Percentiles rank a stretch among this genome's conserved stretches.
phyloP scores from a whole-genome alignment of 2,113 vertebrate species.

The Picathartes gymnocephalus region DNA sequence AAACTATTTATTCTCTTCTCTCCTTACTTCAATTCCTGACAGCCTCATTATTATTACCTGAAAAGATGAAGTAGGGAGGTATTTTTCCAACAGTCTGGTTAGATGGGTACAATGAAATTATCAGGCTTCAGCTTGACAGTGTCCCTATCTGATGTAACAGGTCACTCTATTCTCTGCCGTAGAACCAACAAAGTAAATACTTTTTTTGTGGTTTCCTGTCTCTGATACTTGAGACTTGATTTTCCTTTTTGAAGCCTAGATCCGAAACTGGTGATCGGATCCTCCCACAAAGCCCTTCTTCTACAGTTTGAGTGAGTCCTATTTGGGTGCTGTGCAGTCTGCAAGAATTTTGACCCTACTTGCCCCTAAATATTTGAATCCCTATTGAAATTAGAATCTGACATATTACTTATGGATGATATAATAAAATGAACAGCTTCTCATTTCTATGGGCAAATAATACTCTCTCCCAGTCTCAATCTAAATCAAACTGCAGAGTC shows the following conservation, averaged over 20 bases:
- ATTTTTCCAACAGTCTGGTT: background rate
- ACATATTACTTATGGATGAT: conserved; percentile 7
- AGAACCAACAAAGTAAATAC: background rate
- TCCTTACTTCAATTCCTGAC: background rate
- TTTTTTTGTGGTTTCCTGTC: background rate
- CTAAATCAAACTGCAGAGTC: conserved; percentile 22
- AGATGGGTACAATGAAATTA: background rate
- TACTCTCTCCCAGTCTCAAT: background rate
- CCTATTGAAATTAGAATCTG: background rate
- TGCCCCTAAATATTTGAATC: background rate
- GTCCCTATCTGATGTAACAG: background rate
- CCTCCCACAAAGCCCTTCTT: background rate
- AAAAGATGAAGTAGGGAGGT: background rate
- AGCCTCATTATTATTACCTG: background rate
- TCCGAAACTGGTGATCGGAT: background rate
- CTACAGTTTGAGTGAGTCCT: background rate
- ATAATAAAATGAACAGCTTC: conserved; percentile 2
- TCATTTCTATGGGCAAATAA: conserved; percentile 31
- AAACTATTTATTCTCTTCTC: conserved; percentile 1
- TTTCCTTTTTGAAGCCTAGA: background rate
- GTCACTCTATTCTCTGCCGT: background rate
- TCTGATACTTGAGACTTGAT: background rate
- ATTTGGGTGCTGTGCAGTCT: background rate
- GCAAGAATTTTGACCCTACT: background rate
- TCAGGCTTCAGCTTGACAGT: background rate